These are phyloP conservation scores for Crotalus adamanteus DNA, from an alignment of 2,797 vertebrate species.

Conservation along the genomic window DNA sequence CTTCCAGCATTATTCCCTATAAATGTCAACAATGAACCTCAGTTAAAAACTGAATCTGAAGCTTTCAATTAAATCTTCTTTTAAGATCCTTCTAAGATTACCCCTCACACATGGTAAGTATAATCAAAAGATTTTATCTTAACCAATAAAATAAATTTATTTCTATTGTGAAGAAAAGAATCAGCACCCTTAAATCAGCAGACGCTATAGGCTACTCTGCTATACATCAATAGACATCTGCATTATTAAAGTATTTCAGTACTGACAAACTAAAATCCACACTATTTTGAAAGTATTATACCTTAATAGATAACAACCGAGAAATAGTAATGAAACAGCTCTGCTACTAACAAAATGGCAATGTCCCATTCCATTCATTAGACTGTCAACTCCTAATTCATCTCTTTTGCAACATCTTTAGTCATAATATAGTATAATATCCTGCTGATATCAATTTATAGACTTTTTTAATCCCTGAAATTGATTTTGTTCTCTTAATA, in stretches of 20 bases:
- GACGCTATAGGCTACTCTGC: conserved; percentile 20
- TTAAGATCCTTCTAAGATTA: conserved; percentile 42
- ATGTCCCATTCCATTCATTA: not conserved
- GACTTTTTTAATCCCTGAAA: conserved; percentile 42
- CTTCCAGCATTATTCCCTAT: not conserved
- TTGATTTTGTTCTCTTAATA: conserved; percentile 43
- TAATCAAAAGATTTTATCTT: conserved; percentile 61
- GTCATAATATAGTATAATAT: conserved; percentile 21
- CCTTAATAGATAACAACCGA: conserved; percentile 44
- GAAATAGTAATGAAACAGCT: conserved; percentile 42
- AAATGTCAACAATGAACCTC: conserved; percentile 22
- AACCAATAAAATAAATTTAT: conserved; percentile 54
- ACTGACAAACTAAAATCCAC: conserved; percentile 50
- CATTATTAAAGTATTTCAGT: conserved; percentile 42
- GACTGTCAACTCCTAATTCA: not conserved
- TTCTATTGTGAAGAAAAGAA: conserved; percentile 38
- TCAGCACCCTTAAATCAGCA: conserved; percentile 44
- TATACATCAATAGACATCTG: conserved; percentile 54
- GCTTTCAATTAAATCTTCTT: conserved; percentile 40
- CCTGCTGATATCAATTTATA: conserved; percentile 34
- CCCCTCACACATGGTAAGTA: conserved; percentile 37
- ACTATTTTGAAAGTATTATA: conserved; percentile 51
- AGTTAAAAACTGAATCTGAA: conserved; percentile 27
- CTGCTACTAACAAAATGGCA: conserved; percentile 38
- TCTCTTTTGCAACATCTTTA: not conserved